These are phyloP conservation scores for Styela plicata DNA, from an alignment of 23 tunicate genomes.

Conservation along the genomic window DNA sequence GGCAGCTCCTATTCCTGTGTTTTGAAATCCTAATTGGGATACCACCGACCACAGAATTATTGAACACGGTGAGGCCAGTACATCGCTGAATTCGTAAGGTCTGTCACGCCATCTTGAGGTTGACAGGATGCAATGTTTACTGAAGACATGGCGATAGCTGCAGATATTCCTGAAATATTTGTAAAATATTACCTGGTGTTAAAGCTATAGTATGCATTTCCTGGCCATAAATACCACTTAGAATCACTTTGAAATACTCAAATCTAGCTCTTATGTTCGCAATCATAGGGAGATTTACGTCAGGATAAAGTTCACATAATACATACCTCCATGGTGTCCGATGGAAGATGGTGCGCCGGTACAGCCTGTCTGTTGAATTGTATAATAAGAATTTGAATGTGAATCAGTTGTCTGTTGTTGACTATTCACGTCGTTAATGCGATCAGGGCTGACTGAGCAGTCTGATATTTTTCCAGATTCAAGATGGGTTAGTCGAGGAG, in stretches of 20 bases:
- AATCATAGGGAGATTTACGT: no score
- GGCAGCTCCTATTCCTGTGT: no score
- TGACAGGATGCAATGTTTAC: neutral
- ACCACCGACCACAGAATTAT: no score
- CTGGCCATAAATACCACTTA: no score
- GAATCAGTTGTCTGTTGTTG: neutral
- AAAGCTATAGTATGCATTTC: neutral
- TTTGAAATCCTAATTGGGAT: no score
- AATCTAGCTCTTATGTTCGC: no score
- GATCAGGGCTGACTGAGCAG: neutral
- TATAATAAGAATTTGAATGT: neutral
- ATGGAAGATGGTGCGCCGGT: neutral
- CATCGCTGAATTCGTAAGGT: neutral
- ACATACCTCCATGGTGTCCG: constrained; percentile 1
- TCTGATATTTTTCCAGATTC: neutral
- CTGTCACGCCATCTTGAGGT: neutral
- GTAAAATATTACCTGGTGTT: neutral
- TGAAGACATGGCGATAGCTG: neutral
- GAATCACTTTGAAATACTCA: no score
- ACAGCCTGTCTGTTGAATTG: neutral
- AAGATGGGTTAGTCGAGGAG: neutral
- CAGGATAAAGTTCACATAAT: no score
- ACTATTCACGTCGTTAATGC: neutral
- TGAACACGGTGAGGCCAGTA: constrained; percentile 8
- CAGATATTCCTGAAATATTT: constrained; percentile 1